These are phyloP conservation scores for Drosophila rhopaloa DNA, from an alignment of 1,140 invertebrate genomes.

Conservation along the genomic window DNA sequence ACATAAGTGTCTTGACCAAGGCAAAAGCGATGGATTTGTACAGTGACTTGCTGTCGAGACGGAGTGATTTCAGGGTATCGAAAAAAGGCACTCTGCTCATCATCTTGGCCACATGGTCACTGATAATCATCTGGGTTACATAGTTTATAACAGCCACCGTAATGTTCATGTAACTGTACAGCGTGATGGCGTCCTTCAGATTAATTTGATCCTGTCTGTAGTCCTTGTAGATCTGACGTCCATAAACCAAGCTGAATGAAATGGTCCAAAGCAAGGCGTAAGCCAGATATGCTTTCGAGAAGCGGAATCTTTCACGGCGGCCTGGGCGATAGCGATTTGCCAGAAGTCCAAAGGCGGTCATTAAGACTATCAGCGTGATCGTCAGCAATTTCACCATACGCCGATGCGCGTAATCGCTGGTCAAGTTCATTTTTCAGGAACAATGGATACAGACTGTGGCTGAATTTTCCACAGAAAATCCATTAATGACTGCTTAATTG, in stretches of 20 bases:
- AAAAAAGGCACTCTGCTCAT: constrained; percentile 64
- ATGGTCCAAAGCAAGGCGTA: constrained; percentile 48
- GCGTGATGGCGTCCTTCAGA: constrained; percentile 60
- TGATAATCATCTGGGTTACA: constrained; percentile 52
- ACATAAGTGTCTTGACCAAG: constrained; percentile 47
- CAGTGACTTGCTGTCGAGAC: constrained; percentile 34
- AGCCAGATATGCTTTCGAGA: constrained; percentile 53
- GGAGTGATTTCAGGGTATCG: constrained; percentile 32
- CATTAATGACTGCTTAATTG: constrained; percentile 42
- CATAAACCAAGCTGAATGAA: constrained; percentile 52
- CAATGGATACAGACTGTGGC: constrained; percentile 10
- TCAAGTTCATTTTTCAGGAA: constrained; percentile 27
- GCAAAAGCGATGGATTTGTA: constrained; percentile 43
- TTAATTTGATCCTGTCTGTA: constrained; percentile 45
- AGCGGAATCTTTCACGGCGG: constrained; percentile 42
- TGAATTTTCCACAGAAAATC: not conserved
- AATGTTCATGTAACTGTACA: constrained; percentile 75
- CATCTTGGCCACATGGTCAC: constrained; percentile 36
- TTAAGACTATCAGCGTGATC: constrained; percentile 36
- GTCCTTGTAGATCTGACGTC: constrained; percentile 54
- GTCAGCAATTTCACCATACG: constrained; percentile 47
- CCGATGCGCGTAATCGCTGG: constrained; percentile 26
- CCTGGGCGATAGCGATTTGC: constrained; percentile 43
- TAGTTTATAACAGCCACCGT: constrained; percentile 63
- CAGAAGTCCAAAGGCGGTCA: constrained; percentile 58